phyloP scores from a whole-genome alignment of 2,113 vertebrate genomes.

The Tinamus guttatus region DNA sequence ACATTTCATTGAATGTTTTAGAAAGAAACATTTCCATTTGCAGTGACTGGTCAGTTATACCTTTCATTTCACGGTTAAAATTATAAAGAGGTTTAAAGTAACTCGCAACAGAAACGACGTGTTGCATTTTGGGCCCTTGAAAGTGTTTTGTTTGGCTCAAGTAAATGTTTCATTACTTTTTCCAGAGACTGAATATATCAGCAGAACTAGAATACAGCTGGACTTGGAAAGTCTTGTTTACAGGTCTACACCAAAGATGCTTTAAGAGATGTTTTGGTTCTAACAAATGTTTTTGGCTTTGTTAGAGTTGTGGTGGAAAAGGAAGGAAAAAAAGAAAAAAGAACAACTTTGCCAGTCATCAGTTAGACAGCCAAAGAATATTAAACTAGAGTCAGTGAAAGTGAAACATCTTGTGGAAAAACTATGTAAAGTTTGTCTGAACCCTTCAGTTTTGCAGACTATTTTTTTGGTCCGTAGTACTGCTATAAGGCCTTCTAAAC shows the following conservation, averaged over 20 bases:
- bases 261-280: slow-evolving; percentile 5
- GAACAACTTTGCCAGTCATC: not conserved
- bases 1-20: slow-evolving; percentile 24
- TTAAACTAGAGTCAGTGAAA: not conserved
- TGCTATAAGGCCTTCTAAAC: not conserved
- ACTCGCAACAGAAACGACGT: slow-evolving; percentile 45
- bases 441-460: not conserved
- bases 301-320: not conserved
- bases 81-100: slow-evolving; percentile 9
- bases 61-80: slow-evolving; percentile 34
- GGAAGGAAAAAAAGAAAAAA: not conserved
- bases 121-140: slow-evolving; percentile 5
- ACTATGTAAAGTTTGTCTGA: not conserved
- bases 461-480: not conserved
- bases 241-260: slow-evolving; percentile 60
- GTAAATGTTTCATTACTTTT: slow-evolving; percentile 41
- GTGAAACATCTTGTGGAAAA: not conserved
- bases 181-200: not conserved
- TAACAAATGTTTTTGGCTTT: slow-evolving; percentile 37
- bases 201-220: not conserved
- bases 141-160: slow-evolving; percentile 22
- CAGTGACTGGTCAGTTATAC: not conserved
- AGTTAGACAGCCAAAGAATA: not conserved
- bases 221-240: slow-evolving; percentile 53
- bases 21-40: not conserved